These are phyloP conservation scores for Tinea trinotella DNA, from an alignment of 2,888 invertebrate genomes.

Conservation along the genomic window DNA sequence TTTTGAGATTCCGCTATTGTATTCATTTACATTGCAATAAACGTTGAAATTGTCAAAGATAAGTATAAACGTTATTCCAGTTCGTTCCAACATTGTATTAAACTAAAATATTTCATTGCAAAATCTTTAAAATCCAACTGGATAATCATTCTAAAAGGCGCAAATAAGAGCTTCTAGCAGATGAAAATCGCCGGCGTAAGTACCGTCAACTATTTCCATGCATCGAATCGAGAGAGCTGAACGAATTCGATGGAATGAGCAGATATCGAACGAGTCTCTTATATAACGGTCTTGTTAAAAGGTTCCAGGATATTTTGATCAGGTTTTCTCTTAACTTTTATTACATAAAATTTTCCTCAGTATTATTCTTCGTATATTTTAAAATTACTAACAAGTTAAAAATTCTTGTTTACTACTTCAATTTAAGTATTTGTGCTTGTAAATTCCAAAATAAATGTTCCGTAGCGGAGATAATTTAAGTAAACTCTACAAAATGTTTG, in stretches of 20 bases:
- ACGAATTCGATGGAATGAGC: conserved; percentile 8
- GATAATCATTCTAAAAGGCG: conserved; percentile 7
- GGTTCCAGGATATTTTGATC: conserved; percentile 12
- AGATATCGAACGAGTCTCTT: not conserved
- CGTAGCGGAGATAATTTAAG: not conserved
- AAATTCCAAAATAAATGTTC: not conserved
- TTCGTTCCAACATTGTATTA: no score
- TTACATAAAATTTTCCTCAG: not conserved
- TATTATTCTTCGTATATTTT: no score
- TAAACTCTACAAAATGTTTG: not conserved
- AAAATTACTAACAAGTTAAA: not conserved
- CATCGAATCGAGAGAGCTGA: conserved; percentile 9
- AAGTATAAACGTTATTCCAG: no score
- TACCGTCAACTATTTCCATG: conserved; percentile 8
- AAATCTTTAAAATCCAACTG: not conserved
- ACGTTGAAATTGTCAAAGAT: no score
- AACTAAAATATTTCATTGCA: not conserved
- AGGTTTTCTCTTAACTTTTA: conserved; percentile 2
- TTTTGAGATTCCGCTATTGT: no score
- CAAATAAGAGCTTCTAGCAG: not conserved
- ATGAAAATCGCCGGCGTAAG: conserved; percentile 3
- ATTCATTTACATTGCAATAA: no score
- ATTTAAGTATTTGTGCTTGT: not conserved
- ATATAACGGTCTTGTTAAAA: conserved; percentile 12
- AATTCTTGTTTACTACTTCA: not conserved